Evolutionary conservation across 2,113 vertebrate species (phyloP).

Genomic region (Microtus pennsylvanicus): DNA sequence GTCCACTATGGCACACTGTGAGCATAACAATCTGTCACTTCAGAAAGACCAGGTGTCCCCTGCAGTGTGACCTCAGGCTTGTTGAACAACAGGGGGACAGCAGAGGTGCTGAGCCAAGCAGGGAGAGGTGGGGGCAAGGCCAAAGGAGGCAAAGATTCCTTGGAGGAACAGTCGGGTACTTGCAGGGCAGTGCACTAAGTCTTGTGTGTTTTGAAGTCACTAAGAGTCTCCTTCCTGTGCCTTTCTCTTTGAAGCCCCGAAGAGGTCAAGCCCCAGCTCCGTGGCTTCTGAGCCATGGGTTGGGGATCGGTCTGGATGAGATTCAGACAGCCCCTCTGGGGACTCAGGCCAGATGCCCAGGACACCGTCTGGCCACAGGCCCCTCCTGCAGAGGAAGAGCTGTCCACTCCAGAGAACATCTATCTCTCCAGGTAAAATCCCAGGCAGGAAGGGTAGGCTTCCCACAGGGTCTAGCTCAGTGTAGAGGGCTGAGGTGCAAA

Average conservation of each 20-base stretch:
- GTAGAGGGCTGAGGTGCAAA: not conserved
- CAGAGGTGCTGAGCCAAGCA: no score
- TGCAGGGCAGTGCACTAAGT: no score
- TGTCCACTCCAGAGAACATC: not conserved
- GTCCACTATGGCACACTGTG: no score
- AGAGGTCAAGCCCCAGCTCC: not conserved
- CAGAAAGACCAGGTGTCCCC: no score
- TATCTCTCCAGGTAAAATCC: not conserved
- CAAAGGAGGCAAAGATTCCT: no score
- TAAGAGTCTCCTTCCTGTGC: not conserved
- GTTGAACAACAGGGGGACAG: no score
- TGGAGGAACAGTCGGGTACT: no score
- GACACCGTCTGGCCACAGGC: not conserved
- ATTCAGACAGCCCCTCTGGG: not conserved
- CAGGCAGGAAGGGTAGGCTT: not conserved
- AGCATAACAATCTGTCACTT: no score
- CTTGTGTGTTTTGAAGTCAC: not conserved
- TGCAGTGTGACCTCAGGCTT: no score
- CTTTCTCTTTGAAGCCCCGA: not conserved
- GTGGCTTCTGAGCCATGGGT: not conserved
- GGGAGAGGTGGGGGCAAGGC: no score
- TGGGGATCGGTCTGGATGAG: not conserved
- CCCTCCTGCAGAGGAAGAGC: not conserved
- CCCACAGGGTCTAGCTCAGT: no score
- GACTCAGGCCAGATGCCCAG: not conserved